phyloP scores from a whole-genome alignment of 2,888 invertebrate genomes.

The Cryptocheilus praepositus region DNA sequence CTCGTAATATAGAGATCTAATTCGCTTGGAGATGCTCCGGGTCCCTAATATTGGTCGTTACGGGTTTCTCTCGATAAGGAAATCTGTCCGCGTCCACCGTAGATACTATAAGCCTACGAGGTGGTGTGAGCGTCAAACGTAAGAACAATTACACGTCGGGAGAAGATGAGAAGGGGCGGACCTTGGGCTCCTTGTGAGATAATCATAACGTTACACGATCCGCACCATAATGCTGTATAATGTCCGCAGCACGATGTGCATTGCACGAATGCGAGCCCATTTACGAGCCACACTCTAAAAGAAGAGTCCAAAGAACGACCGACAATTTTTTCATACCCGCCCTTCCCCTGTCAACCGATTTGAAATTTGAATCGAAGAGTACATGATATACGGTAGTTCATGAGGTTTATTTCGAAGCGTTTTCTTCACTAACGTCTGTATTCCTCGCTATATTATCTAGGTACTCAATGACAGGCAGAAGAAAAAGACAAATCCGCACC shows the following conservation, averaged over 20 bases:
- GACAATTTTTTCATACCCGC: conserved; percentile 5
- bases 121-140: conserved; percentile 46
- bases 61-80: too few relatives aligned
- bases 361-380: neutral
- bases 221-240: conserved; percentile 69
- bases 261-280: conserved; percentile 55
- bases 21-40: too few relatives aligned
- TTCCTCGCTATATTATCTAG: too few relatives aligned
- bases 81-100: too few relatives aligned
- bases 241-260: conserved; percentile 66
- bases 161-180: conserved; percentile 61
- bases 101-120: neutral
- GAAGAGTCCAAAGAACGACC: conserved; percentile 20
- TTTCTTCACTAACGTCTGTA: neutral
- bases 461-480: too few relatives aligned
- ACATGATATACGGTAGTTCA: neutral
- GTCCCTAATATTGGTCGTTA: too few relatives aligned
- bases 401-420: neutral
- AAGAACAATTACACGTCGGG: conserved; percentile 63
- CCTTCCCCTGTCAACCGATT: neutral
- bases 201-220: conserved; percentile 71
- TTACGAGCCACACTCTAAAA: conserved; percentile 43
- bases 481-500: too few relatives aligned
- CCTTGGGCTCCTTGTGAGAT: conserved; percentile 74
- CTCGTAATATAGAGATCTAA: too few relatives aligned